These are phyloP conservation scores for Pilophorus perplexus DNA, from an alignment of 2,888 invertebrate genomes.

Conservation along the genomic window DNA sequence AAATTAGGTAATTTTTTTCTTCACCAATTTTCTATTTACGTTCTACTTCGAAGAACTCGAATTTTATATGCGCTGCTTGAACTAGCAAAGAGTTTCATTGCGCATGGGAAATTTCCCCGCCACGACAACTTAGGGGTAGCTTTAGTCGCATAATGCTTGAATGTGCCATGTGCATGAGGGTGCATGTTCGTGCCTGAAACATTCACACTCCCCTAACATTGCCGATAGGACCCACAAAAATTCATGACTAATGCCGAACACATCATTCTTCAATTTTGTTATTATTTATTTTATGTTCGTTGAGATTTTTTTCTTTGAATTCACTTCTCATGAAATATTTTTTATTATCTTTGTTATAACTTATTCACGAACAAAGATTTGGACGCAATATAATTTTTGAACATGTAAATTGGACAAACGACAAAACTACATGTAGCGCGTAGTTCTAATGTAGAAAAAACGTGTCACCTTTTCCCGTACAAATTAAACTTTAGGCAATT, in stretches of 20 bases:
- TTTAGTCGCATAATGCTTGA: neutral
- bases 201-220: conserved; percentile 10
- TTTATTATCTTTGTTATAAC: neutral
- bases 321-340: too few species aligned
- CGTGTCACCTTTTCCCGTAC: conserved; percentile 21
- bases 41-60: too few species aligned
- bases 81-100: conserved; percentile 45
- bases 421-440: conserved; percentile 21
- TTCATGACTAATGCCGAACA: too few species aligned
- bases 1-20: conserved; percentile 20
- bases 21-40: conserved; percentile 2
- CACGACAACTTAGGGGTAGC: neutral
- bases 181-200: neutral
- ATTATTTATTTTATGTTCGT: too few species aligned
- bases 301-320: neutral
- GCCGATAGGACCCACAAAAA: conserved; percentile 1
- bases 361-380: neutral
- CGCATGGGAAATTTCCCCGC: conserved; percentile 14
- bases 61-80: conserved; percentile 42
- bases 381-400: neutral
- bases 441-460: conserved; percentile 21
- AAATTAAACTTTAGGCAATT: conserved; percentile 7
- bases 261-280: too few species aligned
- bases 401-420: conserved; percentile 22
- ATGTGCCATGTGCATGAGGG: conserved; percentile 13